A percentile compares a stretch with the other conserved stretches of the same genome.
Evolutionary conservation across 1,140 invertebrate genomes (phyloP).

Genomic region (Leptinotarsa texana): DNA sequence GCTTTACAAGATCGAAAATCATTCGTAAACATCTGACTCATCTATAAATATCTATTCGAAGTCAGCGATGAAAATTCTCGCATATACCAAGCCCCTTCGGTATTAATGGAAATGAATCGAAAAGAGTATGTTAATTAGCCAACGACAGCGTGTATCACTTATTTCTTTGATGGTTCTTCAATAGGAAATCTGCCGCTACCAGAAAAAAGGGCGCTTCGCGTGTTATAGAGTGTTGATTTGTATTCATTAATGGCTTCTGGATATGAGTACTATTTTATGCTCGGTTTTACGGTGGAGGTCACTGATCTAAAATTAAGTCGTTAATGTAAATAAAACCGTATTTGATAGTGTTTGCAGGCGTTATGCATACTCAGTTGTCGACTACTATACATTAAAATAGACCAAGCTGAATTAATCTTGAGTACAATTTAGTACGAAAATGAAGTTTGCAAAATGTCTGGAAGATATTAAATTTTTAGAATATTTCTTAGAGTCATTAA

Average conservation of each 20-base stretch:
- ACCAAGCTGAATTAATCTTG: no score
- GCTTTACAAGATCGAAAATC: no score
- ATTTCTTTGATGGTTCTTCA: not conserved
- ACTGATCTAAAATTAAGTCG: not conserved
- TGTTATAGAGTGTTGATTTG: not conserved
- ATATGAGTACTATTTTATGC: not conserved
- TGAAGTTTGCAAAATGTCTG: no score
- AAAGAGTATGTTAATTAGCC: conserved; percentile 8
- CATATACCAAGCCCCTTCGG: not conserved
- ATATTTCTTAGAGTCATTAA: no score
- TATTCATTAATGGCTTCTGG: not conserved
- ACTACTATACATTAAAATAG: no score
- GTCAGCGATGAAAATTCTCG: not conserved
- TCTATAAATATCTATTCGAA: conserved; percentile 9
- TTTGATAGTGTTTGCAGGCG: no score
- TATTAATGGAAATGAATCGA: not conserved
- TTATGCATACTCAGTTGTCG: no score
- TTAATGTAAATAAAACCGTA: no score
- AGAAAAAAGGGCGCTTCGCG: not conserved
- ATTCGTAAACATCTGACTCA: conserved; percentile 16
- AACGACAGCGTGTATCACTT: not conserved
- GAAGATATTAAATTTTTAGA: no score
- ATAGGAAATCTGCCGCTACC: not conserved
- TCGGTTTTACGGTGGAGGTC: not conserved
- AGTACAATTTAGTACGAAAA: no score